Percentiles rank a stretch among this genome's conserved stretches.
These are phyloP conservation scores for Calameuta idolon DNA, from an alignment of 2,888 invertebrate genomes.

Conservation along the genomic window DNA sequence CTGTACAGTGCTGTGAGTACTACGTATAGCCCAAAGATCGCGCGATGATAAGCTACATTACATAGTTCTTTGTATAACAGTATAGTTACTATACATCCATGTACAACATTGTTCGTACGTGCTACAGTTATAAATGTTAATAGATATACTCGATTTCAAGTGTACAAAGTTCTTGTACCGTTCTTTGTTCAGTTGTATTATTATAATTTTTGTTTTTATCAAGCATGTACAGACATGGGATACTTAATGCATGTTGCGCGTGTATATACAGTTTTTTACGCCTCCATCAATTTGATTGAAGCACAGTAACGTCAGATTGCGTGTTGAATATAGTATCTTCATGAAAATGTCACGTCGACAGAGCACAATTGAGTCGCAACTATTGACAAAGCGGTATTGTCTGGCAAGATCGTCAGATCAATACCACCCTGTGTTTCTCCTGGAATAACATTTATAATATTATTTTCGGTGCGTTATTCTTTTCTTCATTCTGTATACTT, in stretches of 20 bases:
- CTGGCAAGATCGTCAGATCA: neutral
- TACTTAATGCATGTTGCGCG: neutral
- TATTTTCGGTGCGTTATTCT: neutral
- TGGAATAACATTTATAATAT: neutral
- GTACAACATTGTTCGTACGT: neutral
- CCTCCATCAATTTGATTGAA: neutral
- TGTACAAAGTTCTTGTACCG: neutral
- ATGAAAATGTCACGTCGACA: neutral
- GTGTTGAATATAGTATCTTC: neutral
- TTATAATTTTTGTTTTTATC: neutral
- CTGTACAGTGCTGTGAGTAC: slow-evolving; percentile 5
- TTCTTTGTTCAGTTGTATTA: neutral
- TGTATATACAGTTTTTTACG: neutral
- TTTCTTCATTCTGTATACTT: neutral
- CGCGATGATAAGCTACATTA: slow-evolving; percentile 3
- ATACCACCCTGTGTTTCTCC: neutral
- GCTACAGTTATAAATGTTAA: slow-evolving; percentile 2
- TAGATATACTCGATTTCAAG: neutral
- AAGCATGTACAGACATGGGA: neutral
- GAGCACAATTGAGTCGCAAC: neutral
- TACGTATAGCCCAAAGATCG: slow-evolving; percentile 4
- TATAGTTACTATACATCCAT: slow-evolving; percentile 5
- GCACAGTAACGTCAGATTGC: neutral
- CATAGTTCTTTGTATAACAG: neutral
- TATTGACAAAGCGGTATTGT: neutral